Percentiles rank a stretch among this genome's conserved stretches.
phyloP scores from a whole-genome alignment of 2,797 vertebrate species.

The Decapterus maruadsi region DNA sequence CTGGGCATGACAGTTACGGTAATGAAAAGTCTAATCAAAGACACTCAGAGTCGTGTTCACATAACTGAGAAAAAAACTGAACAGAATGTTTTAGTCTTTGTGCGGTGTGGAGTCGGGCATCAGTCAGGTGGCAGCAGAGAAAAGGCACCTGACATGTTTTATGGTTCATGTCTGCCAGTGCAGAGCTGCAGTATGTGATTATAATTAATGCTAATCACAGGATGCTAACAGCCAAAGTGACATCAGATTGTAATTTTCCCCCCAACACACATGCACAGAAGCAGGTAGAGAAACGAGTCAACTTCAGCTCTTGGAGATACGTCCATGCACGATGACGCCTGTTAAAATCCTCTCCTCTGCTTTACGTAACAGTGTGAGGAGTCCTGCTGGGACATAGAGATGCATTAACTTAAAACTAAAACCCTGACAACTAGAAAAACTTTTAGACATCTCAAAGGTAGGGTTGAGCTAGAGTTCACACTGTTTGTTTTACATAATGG shows the following conservation, averaged over 20 bases:
- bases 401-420: not conserved
- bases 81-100: not conserved
- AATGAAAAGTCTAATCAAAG: slow-evolving; percentile 10
- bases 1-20: not conserved
- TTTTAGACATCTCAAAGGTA: fast-evolving
- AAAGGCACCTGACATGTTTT: slow-evolving; percentile 16
- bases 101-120: not conserved
- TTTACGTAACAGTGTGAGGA: not conserved
- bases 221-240: not conserved
- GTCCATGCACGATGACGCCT: not conserved
- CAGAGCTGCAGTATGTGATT: not conserved
- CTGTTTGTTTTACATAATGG: not conserved
- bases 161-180: slow-evolving; percentile 7
- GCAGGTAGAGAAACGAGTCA: not conserved
- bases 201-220: slow-evolving; percentile 1
- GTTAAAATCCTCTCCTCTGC: not conserved
- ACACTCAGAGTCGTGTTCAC: not conserved
- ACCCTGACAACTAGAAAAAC: not conserved
- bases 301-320: not conserved
- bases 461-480: not conserved
- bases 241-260: not conserved
- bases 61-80: not conserved
- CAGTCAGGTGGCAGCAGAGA: not conserved
- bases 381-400: not conserved
- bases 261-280: not conserved